Evolutionary conservation across 1,140 invertebrate species (phyloP).

Genomic region (Drosophila athabasca): DNA sequence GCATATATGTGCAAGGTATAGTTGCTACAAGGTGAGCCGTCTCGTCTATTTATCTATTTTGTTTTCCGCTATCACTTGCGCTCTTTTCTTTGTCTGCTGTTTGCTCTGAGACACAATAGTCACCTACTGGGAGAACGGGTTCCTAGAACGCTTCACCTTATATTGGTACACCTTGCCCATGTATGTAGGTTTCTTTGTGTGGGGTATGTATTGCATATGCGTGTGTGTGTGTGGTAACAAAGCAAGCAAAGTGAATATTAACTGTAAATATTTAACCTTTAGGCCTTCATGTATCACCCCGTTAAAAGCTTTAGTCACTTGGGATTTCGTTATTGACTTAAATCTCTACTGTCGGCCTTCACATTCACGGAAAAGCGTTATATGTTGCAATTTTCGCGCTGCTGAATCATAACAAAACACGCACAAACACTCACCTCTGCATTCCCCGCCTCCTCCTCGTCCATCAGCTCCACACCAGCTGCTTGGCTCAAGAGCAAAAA

Average conservation of each 20-base stretch:
- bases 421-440: slow-evolving; percentile 63
- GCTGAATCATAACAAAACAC: slow-evolving; percentile 66
- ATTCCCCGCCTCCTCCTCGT: slow-evolving; percentile 30
- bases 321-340: slow-evolving; percentile 27
- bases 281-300: slow-evolving; percentile 20
- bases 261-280: slow-evolving; percentile 53
- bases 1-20: slow-evolving; percentile 24
- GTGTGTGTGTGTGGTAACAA: slow-evolving; percentile 33
- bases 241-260: slow-evolving; percentile 44
- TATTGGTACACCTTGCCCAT: too few species aligned
- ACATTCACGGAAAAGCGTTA: slow-evolving; percentile 54
- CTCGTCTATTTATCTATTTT: too few species aligned
- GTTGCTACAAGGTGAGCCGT: neutral
- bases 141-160: too few species aligned
- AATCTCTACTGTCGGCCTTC: slow-evolving; percentile 21
- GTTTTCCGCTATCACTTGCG: too few species aligned
- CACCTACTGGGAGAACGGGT: too few species aligned
- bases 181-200: slow-evolving; percentile 5
- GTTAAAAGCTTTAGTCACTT: slow-evolving; percentile 45
- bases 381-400: slow-evolving; percentile 48
- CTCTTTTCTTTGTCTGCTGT: too few species aligned
- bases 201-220: slow-evolving; percentile 40
- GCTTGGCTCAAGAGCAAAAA: slow-evolving; percentile 61
- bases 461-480: slow-evolving; percentile 43
- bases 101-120: too few species aligned